Conservation (phyloP, 2,888 invertebrate species). For the Crepidodera aurea region DNA sequence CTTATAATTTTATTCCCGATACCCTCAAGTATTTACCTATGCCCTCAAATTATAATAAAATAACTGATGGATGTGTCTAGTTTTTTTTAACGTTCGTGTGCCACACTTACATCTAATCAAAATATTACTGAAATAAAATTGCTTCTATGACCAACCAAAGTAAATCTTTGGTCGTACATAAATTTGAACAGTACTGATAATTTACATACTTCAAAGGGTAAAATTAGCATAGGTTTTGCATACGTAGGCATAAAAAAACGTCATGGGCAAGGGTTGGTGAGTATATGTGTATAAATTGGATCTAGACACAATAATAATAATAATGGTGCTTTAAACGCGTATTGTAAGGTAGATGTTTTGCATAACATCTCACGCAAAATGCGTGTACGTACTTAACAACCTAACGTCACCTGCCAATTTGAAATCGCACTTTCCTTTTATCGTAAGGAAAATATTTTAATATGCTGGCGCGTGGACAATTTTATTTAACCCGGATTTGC, state of each 20-base stretch:
- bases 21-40: no score
- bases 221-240: slow-evolving; percentile 46
- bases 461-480: no score
- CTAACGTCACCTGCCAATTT: no score
- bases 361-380: slow-evolving; percentile 36
- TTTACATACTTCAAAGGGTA: slow-evolving; percentile 41
- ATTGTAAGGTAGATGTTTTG: slow-evolving; percentile 38
- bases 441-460: no score
- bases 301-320: slow-evolving; percentile 36
- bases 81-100: no score
- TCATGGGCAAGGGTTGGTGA: slow-evolving; percentile 40
- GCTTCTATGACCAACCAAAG: not conserved
- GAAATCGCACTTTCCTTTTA: no score
- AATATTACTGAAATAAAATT: not conserved
- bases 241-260: slow-evolving; percentile 40
- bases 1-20: no score
- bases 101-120: not conserved
- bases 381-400: no score
- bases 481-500: no score
- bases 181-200: slow-evolving; percentile 34
- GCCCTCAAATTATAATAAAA: no score
- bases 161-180: slow-evolving; percentile 28
- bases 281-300: slow-evolving; percentile 27
- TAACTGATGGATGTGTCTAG: no score
- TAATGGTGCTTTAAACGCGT: slow-evolving; percentile 37